Base-by-base conservation (phyloP, 1,140 invertebrate genomes). In the Glossosoma conforme region DNA sequence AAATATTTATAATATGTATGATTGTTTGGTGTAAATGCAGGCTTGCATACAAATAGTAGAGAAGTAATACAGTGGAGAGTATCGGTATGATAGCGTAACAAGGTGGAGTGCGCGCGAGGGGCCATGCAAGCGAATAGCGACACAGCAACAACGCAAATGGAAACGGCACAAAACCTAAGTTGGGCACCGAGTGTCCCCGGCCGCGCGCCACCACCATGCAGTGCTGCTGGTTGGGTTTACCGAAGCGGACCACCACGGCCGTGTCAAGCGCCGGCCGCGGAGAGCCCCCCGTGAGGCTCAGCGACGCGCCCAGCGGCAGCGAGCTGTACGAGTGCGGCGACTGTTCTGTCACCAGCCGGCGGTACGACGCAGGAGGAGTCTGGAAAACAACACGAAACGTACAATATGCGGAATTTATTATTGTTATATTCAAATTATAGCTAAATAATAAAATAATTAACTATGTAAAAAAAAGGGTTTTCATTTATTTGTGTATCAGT, bases 151-250 rank as follows among this genome's bases (percentile, higher is more conserved):
- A 42, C 41, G 44, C 51, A 58, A 36, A 46, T 37, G 44, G 36
- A 37, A 56, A 56, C 54, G 46, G 19, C 50, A 52, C 47, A 60
- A 68, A 76, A 93, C 91, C 90, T 92, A 94, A 73, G 77, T 91
- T 89, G 54, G 91, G 92, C 60, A 91, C 89, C 63, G 90, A 93
- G 61, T 83, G 85, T 71, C 90, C 91, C 74, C 88, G 81, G 40
- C 68, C 70, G 60, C 74, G 76, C 72, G 73, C 75, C 74, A 73
- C 72, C 76, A 73, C 79, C 78, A 74, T 83, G 68, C 62, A 80
- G 75, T 62, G 68, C 65, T 63, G 76, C 68, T 65, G 52, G 28
- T 45, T 42, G 33, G 53, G 48, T 52, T 59, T 55, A 55, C 57
- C 57, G 51, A 59, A 56, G 38, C 57, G 52, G 42, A 70, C 49